These are phyloP conservation scores for Melitaea cinxia DNA, from an alignment of 1,140 invertebrate genomes.

Conservation along the genomic window DNA sequence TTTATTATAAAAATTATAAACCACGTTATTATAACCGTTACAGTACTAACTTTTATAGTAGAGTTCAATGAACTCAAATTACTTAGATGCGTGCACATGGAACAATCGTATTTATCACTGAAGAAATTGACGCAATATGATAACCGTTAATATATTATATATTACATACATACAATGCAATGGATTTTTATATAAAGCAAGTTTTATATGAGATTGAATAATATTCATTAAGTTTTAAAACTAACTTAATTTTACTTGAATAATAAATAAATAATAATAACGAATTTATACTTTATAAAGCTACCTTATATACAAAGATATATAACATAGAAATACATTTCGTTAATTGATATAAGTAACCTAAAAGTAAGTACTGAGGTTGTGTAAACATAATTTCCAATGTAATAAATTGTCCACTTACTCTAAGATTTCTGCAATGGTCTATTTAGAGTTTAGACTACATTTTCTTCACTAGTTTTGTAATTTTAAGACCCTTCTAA, in stretches of 20 bases:
- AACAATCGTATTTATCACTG: conserved; percentile 11
- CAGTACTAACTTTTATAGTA: conserved; percentile 2
- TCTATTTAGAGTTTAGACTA: conserved; percentile 3
- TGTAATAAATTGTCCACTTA: neutral
- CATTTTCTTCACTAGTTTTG: conserved; percentile 2
- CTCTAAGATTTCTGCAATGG: neutral
- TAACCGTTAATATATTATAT: conserved; percentile 5
- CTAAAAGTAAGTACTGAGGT: too few relatives aligned
- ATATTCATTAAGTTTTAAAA: too few relatives aligned
- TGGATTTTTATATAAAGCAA: neutral
- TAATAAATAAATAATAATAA: too few relatives aligned
- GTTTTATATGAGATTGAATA: too few relatives aligned
- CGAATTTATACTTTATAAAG: too few relatives aligned
- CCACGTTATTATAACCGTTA: neutral
- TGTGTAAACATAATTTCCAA: neutral
- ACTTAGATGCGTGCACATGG: conserved; percentile 10
- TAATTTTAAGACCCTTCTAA: neutral
- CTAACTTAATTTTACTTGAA: too few relatives aligned
- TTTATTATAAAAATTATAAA: neutral
- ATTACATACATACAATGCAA: neutral
- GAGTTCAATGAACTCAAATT: conserved; percentile 18
- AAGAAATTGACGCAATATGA: conserved; percentile 14
- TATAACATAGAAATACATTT: neutral
- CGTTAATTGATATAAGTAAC: too few relatives aligned
- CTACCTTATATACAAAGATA: neutral